Conservation (phyloP, 2,888 invertebrate species). For the Orgyia antiqua region DNA sequence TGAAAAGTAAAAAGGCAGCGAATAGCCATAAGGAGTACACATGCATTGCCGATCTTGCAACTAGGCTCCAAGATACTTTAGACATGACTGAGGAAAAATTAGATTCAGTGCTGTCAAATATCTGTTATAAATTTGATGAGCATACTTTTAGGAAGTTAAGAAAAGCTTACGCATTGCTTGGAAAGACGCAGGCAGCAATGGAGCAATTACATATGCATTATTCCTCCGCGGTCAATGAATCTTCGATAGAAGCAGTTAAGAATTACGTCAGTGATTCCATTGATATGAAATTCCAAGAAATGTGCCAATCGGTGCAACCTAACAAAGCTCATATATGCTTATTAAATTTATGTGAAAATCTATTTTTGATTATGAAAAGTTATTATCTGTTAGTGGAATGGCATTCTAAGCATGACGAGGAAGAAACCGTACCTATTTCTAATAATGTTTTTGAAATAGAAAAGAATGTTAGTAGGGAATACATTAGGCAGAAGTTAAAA, state of each 20-base stretch:
- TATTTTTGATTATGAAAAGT: constrained; percentile 89
- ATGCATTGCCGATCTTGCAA: constrained; percentile 92
- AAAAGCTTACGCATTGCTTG: constrained; percentile 91
- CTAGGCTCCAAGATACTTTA: constrained; percentile 93
- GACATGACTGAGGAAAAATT: constrained; percentile 94
- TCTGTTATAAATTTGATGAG: constrained; percentile 86
- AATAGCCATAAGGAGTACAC: constrained; percentile 90
- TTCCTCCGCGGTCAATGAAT: constrained; percentile 92
- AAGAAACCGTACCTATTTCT: constrained; percentile 36
- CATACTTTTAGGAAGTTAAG: constrained; percentile 89
- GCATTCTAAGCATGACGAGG: constrained; percentile 80
- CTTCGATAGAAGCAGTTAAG: constrained; percentile 81
- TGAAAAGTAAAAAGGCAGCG: constrained; percentile 93
- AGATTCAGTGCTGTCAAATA: constrained; percentile 90
- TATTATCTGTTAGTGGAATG: constrained; percentile 87
- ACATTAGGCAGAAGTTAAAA: constrained; percentile 92
- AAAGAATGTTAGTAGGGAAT: constrained; percentile 83
- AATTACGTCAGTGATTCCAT: constrained; percentile 56
- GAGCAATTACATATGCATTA: constrained; percentile 97
- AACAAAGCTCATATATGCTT: constrained; percentile 81
- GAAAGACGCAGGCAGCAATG: constrained; percentile 94
- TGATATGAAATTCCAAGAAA: constrained; percentile 84
- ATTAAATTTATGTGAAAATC: constrained; percentile 89
- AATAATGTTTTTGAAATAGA: constrained; percentile 76
- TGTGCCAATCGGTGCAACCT: constrained; percentile 81